These are phyloP conservation scores for Bicyclus anynana DNA, from an alignment of 1,140 invertebrate species.

Conservation along the genomic window DNA sequence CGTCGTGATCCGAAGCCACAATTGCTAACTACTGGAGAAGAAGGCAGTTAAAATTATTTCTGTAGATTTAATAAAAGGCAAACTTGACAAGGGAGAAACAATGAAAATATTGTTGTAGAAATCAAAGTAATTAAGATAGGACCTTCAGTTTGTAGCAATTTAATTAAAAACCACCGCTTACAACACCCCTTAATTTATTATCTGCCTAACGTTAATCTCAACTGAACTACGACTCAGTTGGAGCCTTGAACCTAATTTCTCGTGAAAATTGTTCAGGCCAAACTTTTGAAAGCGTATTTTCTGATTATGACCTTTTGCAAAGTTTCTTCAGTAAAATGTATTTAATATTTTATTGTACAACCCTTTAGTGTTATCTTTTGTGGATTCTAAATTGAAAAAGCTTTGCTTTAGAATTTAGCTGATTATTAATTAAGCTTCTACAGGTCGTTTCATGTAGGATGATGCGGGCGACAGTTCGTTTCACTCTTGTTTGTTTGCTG, in stretches of 20 bases:
- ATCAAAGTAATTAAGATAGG: slow-evolving; percentile 57
- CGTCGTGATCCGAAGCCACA: no score
- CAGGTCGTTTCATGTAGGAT: no score
- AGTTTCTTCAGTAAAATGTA: neutral
- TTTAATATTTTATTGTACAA: no score
- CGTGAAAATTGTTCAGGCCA: slow-evolving; percentile 12
- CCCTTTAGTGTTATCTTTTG: no score
- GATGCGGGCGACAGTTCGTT: no score
- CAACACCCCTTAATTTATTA: slow-evolving; percentile 61
- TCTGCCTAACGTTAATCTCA: slow-evolving; percentile 32
- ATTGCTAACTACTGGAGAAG: no score
- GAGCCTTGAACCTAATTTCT: slow-evolving; percentile 27
- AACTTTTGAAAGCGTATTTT: slow-evolving; percentile 11
- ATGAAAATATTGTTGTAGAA: slow-evolving; percentile 37
- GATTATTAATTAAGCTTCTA: no score
- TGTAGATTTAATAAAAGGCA: slow-evolving; percentile 1
- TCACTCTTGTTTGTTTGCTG: no score
- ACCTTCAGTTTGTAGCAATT: slow-evolving; percentile 62
- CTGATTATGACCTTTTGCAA: neutral
- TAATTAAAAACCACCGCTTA: slow-evolving; percentile 69
- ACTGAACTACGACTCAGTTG: slow-evolving; percentile 21
- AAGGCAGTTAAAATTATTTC: no score
- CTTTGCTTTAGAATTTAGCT: no score
- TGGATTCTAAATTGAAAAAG: no score
- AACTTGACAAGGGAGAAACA: slow-evolving; percentile 1